phyloP scores from a whole-genome alignment of 2,113 vertebrate species.

The Oncorhynchus keta region DNA sequence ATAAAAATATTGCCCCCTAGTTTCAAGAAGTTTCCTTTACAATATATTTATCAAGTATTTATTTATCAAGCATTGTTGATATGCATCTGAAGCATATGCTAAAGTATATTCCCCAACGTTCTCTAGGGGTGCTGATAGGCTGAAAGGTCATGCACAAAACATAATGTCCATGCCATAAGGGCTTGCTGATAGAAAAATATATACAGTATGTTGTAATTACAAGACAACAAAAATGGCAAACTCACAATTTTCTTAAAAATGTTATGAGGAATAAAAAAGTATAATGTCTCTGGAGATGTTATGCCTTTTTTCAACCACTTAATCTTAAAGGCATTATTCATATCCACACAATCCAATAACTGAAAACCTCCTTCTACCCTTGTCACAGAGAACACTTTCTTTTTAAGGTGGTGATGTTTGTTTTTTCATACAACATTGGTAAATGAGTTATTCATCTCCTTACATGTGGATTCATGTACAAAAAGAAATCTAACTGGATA shows the following conservation, averaged over 20 bases:
- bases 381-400: neutral
- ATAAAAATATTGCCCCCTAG: no score
- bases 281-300: neutral
- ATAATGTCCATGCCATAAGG: slow-evolving; percentile 14
- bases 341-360: slow-evolving; percentile 4
- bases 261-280: neutral
- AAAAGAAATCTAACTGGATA: neutral
- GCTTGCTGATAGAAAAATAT: slow-evolving; percentile 1
- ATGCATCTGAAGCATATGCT: no score
- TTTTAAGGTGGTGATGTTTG: slow-evolving; percentile 2
- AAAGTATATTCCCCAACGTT: no score
- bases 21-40: neutral
- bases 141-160: neutral
- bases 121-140: no score
- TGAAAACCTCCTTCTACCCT: slow-evolving; percentile 5
- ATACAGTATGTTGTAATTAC: neutral
- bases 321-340: neutral
- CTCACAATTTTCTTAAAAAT: neutral
- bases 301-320: neutral
- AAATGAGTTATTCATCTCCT: slow-evolving; percentile 11
- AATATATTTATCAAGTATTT: no score
- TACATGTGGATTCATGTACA: neutral
- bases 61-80: neutral
- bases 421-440: slow-evolving; percentile 13
- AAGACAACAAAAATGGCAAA: neutral